Conservation (phyloP, 2,888 invertebrate species). For the Tupiocoris notatus region DNA sequence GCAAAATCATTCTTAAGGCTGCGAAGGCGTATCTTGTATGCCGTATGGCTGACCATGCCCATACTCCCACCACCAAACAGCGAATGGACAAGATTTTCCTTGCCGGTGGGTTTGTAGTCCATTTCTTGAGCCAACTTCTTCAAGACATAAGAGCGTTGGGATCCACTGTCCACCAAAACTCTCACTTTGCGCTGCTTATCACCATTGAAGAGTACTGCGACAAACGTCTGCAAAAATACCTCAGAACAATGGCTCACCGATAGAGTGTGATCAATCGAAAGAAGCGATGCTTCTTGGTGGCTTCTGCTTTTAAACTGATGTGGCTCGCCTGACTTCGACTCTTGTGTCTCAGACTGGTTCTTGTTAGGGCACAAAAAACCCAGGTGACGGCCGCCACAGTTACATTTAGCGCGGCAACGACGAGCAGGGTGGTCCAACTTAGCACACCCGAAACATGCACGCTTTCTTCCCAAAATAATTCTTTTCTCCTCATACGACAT, state of each 20-base stretch:
- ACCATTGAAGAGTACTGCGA: neutral
- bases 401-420: neutral
- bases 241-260: neutral
- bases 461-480: neutral
- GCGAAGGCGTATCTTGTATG: neutral
- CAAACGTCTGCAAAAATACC: constrained; percentile 2
- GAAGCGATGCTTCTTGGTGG: neutral
- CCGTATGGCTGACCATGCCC: neutral
- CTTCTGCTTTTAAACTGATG: no score
- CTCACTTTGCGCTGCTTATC: neutral
- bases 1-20: neutral
- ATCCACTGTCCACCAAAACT: constrained; percentile 2
- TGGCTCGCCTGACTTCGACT: neutral
- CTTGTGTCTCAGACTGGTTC: neutral
- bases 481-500: neutral
- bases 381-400: constrained; percentile 1
- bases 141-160: neutral
- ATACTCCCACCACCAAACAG: constrained; percentile 2
- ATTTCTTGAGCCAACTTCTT: neutral
- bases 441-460: neutral
- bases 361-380: neutral
- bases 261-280: neutral
- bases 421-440: neutral
- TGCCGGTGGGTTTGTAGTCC: neutral
- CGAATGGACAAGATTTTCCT: neutral